Base-by-base conservation (phyloP, 2,797 vertebrate species). In the Lepilemur septentrionalis region DNA sequence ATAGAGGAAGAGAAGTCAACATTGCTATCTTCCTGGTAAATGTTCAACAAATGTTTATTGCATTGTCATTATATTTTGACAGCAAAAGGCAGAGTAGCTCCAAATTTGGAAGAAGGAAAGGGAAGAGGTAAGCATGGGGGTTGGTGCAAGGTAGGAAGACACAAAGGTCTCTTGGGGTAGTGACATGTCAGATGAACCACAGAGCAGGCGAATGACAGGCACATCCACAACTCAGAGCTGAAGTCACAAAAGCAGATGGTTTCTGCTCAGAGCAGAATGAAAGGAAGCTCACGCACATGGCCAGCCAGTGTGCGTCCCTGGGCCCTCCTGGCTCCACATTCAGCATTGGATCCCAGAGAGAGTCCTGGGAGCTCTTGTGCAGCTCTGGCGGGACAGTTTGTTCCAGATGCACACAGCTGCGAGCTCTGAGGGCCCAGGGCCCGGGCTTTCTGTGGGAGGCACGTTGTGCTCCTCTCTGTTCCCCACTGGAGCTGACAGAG, bases 401-500 rank as follows among this genome's bases (percentile, higher is more conserved):
- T 95, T 67, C 95, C 96, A 97, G 95, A 75, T 84, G 89, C 55
- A 2, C 83, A 32, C 87, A 97, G 95, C 96, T 97, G 97, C 2
- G 2, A 18, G 50, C 50, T 7, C 41, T 1, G 75, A 59, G 43
- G 76, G 70, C 93, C 73, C 41, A 43, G 48, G 38, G 57, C 70
- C 52, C 67, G 0, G 22, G 65, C 59, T 89, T 78, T 94, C 89
- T 90, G 65, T 81, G 59, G 65, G n/a, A 90, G 25, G 30, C n/a
- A 1, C 30, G 52, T 28, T 93, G 76, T 97, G 32, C 11, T 52
- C n/a, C 28, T 8, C 14, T 18, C 18, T 30, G 48, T 85, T 65
- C 63, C 25, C 2, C 0, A 28, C 5, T 9, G 38, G 70, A 7
- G 5, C 70, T 0, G 50, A 8, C 0, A 0, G 55, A 32, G 18